A percentile compares a stretch with the other conserved stretches of the same genome.
These are phyloP conservation scores for Nebria ingens DNA, from an alignment of 1,140 invertebrate genomes.

Conservation along the genomic window DNA sequence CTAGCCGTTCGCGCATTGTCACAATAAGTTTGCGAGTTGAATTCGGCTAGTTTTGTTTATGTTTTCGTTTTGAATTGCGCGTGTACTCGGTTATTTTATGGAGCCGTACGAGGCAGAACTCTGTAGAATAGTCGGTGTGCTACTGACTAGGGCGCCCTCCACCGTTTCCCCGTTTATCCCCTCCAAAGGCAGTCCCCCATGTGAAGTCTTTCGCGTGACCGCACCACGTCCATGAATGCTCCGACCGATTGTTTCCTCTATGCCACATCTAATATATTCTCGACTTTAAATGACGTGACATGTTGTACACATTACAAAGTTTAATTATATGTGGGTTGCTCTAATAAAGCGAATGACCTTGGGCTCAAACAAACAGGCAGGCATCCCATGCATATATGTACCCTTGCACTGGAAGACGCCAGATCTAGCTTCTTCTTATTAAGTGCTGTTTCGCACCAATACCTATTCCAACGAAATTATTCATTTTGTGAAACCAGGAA, in stretches of 20 bases:
- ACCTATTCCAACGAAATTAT: no score
- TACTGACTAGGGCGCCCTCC: not conserved
- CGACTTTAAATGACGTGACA: not conserved
- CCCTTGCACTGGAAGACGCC: no score
- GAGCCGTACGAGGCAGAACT: not conserved
- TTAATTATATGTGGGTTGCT: not conserved
- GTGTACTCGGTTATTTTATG: not conserved
- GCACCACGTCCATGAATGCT: not conserved
- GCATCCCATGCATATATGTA: no score
- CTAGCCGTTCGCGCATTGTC: not conserved
- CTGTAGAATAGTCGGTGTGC: not conserved
- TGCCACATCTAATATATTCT: not conserved
- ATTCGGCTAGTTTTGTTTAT: not conserved
- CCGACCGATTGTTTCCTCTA: not conserved
- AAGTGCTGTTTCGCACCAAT: no score
- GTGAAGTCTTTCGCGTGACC: not conserved
- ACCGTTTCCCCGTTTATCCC: not conserved
- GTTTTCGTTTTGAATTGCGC: not conserved
- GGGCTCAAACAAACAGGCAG: no score
- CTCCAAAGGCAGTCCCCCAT: not conserved
- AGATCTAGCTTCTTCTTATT: no score
- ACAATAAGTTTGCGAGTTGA: not conserved
- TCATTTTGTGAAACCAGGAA: no score
- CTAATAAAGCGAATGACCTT: not conserved
- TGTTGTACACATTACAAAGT: not conserved